These are phyloP conservation scores for Neocrepidodera transversa DNA, from an alignment of 2,888 invertebrate genomes.

Conservation along the genomic window DNA sequence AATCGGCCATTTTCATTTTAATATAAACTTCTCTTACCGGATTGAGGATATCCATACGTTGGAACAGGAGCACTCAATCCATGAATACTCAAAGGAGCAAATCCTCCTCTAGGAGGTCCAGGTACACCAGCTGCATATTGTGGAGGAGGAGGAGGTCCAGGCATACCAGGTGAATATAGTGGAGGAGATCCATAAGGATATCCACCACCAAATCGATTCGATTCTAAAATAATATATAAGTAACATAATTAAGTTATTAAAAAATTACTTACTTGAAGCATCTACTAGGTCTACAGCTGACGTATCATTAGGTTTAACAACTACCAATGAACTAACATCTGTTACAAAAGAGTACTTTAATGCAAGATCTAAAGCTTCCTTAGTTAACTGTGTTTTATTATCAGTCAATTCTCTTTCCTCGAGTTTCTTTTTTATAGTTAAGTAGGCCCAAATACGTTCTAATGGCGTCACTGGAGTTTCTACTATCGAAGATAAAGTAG, in stretches of 20 bases:
- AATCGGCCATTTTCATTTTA: no score
- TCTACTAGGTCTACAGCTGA: slow-evolving; percentile 41
- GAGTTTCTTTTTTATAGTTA: slow-evolving; percentile 68
- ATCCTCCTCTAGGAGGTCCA: no score
- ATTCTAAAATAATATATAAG: neutral
- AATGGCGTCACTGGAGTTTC: slow-evolving; percentile 44
- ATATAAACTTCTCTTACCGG: no score
- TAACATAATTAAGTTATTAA: neutral
- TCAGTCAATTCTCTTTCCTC: slow-evolving; percentile 56
- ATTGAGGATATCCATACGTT: no score
- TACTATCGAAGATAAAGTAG: slow-evolving; percentile 36
- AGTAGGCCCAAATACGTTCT: slow-evolving; percentile 67
- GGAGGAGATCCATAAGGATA: no score
- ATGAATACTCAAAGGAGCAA: no score
- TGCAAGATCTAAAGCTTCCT: slow-evolving; percentile 65
- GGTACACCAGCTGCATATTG: no score
- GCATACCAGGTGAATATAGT: neutral
- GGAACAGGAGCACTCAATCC: no score
- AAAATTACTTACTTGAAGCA: slow-evolving; percentile 28
- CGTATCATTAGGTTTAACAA: slow-evolving; percentile 66
- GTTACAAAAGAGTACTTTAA: slow-evolving; percentile 68
- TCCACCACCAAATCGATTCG: neutral
- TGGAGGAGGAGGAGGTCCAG: no score
- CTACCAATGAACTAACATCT: slow-evolving; percentile 71
- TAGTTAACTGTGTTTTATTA: slow-evolving; percentile 50